A percentile compares a stretch with the other conserved stretches of the same genome.
phyloP scores from a whole-genome alignment of 2,113 vertebrate genomes.

The Chrysochloris asiatica region DNA sequence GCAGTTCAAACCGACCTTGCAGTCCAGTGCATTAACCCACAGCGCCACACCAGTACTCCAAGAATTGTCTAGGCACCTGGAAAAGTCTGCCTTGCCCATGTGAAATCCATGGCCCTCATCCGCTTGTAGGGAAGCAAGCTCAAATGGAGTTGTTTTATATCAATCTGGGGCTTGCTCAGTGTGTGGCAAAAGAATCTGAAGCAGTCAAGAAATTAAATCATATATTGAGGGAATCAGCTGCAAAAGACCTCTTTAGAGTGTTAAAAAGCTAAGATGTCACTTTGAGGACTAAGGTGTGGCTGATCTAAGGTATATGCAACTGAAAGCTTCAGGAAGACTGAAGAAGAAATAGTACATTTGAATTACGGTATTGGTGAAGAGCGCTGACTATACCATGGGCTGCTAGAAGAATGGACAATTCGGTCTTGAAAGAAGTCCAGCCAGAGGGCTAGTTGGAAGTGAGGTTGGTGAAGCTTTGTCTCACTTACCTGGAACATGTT shows the following conservation, averaged over 20 bases:
- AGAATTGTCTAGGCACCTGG: no score
- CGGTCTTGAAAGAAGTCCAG: neutral
- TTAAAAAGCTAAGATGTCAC: neutral
- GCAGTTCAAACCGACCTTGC: no score
- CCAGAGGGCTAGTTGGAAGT: neutral
- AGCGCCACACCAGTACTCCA: no score
- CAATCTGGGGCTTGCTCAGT: neutral
- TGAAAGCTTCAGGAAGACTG: neutral
- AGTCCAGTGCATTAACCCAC: no score
- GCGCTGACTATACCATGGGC: neutral
- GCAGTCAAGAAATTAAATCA: neutral
- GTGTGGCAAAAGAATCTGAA: neutral
- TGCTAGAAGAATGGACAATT: neutral
- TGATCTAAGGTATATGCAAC: neutral
- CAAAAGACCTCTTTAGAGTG: neutral
- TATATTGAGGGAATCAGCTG: neutral
- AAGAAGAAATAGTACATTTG: neutral
- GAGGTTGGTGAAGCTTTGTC: neutral
- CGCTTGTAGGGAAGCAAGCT: neutral
- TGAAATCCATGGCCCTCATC: neutral
- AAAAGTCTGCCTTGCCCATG: neutral
- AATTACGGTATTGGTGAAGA: neutral
- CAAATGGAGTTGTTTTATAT: neutral
- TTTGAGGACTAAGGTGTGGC: no score
- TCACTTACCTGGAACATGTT: neutral